phyloP scores from a whole-genome alignment of 2,797 vertebrate species.

The Pseudotriccus pelzelni region DNA sequence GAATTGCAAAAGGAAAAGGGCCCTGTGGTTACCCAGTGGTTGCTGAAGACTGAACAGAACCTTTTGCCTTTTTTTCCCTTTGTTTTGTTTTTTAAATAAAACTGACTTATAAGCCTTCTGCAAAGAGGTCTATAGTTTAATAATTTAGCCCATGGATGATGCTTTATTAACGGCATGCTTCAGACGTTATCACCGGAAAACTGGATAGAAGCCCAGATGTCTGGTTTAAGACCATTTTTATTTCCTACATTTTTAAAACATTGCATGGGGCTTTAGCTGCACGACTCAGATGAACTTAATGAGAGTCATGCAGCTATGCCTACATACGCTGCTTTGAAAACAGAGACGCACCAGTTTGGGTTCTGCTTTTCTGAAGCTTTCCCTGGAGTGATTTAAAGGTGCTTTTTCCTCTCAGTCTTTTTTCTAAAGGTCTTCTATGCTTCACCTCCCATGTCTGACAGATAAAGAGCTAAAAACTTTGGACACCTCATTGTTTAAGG shows the following conservation, averaged over 20 bases:
- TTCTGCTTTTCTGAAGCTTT: conserved; percentile 20
- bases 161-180: conserved; percentile 39
- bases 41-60: not conserved
- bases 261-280: conserved; percentile 52
- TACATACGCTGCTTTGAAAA: conserved; percentile 26
- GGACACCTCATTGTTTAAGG: not conserved
- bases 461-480: not conserved
- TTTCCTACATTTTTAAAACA: conserved; percentile 58
- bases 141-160: conserved; percentile 31
- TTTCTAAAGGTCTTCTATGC: conserved; percentile 26
- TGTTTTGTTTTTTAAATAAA: not conserved
- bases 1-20: not conserved
- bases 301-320: conserved; percentile 45
- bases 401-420: not conserved
- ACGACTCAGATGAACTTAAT: conserved; percentile 45
- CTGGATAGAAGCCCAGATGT: conserved; percentile 16
- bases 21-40: not conserved
- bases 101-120: not conserved
- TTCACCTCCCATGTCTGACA: not conserved
- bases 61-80: not conserved
- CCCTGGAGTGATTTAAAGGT: conserved; percentile 45
- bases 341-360: not conserved
- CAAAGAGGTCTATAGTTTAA: not conserved
- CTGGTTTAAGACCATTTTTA: conserved; percentile 34
- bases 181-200: not conserved